Conservation (phyloP, 2,113 vertebrate genomes). For the Pogonocichla stellata region DNA sequence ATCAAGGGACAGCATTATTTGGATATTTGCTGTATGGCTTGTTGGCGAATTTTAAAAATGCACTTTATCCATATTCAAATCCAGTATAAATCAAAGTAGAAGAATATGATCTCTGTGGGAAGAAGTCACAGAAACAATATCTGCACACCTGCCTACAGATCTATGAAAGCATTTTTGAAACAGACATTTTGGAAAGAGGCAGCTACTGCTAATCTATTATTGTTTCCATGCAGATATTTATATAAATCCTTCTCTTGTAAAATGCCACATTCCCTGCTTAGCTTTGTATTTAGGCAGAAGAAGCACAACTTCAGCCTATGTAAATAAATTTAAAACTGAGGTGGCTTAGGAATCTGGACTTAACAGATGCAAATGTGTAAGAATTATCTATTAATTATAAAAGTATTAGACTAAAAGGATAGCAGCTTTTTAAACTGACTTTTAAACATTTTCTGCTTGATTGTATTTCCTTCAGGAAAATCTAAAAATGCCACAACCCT, state of each 20-base stretch:
- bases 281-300: neutral
- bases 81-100: neutral
- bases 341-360: neutral
- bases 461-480: neutral
- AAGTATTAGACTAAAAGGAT: neutral
- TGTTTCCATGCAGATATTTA: slow-evolving; percentile 50
- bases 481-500: neutral
- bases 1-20: slow-evolving; percentile 13
- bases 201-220: slow-evolving; percentile 45
- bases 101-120: slow-evolving; percentile 49
- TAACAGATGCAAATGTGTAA: neutral
- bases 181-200: slow-evolving; percentile 24
- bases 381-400: neutral
- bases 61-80: slow-evolving; percentile 22
- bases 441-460: neutral
- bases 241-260: neutral
- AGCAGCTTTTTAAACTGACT: neutral
- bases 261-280: neutral
- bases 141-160: slow-evolving; percentile 50
- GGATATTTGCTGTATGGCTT: neutral
- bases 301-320: neutral
- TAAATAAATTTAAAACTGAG: neutral
- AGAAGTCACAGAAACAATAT: slow-evolving; percentile 41
- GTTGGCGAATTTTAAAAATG: neutral
- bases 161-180: slow-evolving; percentile 29